Percentiles rank a stretch among this genome's conserved stretches.
Conservation (phyloP, 2,888 invertebrate genomes). For the Tinea pellionella region DNA sequence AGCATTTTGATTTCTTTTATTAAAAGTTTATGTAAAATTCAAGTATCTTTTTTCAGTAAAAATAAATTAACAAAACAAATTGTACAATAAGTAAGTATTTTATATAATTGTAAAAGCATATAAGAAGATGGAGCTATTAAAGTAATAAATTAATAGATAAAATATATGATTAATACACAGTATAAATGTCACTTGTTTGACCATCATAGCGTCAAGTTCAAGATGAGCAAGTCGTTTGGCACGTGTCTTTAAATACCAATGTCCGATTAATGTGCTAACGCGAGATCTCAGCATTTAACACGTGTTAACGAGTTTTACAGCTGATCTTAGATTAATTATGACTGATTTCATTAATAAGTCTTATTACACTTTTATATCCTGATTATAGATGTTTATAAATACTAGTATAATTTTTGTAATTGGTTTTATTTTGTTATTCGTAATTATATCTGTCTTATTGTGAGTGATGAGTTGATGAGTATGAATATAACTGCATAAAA, state of each 20-base stretch:
- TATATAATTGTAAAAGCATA: too few relatives aligned
- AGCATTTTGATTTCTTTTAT: background rate
- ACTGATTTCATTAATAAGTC: constrained; percentile 2
- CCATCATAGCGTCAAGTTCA: constrained; percentile 46
- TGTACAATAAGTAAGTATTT: background rate
- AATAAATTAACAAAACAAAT: background rate
- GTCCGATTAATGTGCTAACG: constrained; percentile 27
- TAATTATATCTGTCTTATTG: too few relatives aligned
- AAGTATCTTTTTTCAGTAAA: background rate
- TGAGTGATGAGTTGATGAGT: too few relatives aligned
- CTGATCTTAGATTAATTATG: constrained; percentile 11
- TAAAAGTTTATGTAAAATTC: background rate
- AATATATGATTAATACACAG: too few relatives aligned
- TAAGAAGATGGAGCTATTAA: too few relatives aligned
- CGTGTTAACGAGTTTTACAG: constrained; percentile 5
- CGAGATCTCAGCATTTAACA: constrained; percentile 9
- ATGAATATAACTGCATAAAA: too few relatives aligned
- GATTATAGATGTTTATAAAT: too few relatives aligned
- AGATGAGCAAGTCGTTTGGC: constrained; percentile 37
- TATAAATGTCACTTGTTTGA: constrained; percentile 35
- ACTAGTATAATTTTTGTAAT: too few relatives aligned
- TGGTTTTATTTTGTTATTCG: too few relatives aligned
- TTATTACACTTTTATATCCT: constrained; percentile 15
- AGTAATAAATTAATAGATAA: too few relatives aligned
- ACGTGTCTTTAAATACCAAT: constrained; percentile 31